Conservation (phyloP, 1,140 invertebrate genomes). For the Psilanteris sp. region DNA sequence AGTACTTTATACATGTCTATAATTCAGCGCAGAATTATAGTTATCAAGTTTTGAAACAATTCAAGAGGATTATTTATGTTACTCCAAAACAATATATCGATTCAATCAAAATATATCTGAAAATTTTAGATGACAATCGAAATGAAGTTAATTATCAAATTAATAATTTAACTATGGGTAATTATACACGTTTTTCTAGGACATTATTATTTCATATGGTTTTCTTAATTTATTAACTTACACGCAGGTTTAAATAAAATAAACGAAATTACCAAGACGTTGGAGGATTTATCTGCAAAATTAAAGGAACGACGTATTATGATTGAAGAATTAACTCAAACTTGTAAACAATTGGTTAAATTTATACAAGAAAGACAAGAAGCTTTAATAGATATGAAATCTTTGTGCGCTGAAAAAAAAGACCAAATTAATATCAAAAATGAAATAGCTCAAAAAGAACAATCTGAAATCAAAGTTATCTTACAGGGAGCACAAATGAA, state of each 20-base stretch:
- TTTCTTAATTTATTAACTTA: background rate
- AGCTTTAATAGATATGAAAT: constrained; percentile 87
- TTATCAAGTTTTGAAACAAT: constrained; percentile 84
- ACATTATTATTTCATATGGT: too few species aligned
- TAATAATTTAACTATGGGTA: constrained; percentile 75
- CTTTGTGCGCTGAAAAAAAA: constrained; percentile 87
- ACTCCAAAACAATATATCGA: constrained; percentile 95
- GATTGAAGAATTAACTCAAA: constrained; percentile 86
- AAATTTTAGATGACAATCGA: constrained; percentile 84
- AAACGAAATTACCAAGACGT: constrained; percentile 86
- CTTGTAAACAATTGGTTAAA: constrained; percentile 86
- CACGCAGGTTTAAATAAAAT: constrained; percentile 87
- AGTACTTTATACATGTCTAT: constrained; percentile 92
- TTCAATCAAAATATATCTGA: constrained; percentile 88
- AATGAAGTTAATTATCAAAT: constrained; percentile 75
- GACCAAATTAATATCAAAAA: constrained; percentile 89
- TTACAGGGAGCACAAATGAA: constrained; percentile 89
- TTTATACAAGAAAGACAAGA: constrained; percentile 84
- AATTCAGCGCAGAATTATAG: constrained; percentile 86
- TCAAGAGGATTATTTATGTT: constrained; percentile 90
- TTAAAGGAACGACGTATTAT: constrained; percentile 88
- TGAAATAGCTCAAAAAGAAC: constrained; percentile 88
- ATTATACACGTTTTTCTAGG: too few species aligned
- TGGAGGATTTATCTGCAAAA: constrained; percentile 86
- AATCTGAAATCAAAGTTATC: constrained; percentile 88